phyloP scores from a whole-genome alignment of 2,797 vertebrate genomes.

The Myoxocephalus aenaeus region DNA sequence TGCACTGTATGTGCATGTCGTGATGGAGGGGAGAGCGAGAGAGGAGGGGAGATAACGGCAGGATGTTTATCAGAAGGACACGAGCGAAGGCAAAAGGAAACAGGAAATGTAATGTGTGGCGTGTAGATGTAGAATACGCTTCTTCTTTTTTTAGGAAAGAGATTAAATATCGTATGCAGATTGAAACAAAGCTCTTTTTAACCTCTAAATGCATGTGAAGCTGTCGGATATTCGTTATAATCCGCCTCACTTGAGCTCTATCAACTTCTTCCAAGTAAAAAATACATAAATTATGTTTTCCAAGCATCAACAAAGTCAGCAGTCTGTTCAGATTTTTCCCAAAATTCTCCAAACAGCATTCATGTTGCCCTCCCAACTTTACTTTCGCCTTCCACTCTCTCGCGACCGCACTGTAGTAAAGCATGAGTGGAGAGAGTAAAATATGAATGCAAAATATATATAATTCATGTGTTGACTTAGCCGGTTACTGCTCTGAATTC shows the following conservation, averaged over 20 bases:
- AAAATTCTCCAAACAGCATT: background rate
- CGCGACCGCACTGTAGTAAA: background rate
- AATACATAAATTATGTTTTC: no score
- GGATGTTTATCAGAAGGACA: background rate
- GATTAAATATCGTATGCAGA: background rate
- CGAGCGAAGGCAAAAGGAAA: background rate
- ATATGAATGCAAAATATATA: conserved; percentile 18
- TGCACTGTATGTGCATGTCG: background rate
- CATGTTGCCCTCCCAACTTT: background rate
- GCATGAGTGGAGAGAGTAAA: conserved; percentile 6
- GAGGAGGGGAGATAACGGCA: background rate
- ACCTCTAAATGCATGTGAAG: conserved; percentile 5
- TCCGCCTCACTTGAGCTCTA: background rate
- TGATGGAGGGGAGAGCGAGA: background rate
- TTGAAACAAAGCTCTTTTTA: conserved; percentile 10
- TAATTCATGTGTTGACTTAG: conserved; percentile 24
- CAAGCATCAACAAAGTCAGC: no score
- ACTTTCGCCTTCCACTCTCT: background rate
- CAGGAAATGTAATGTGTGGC: background rate
- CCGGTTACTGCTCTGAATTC: conserved; percentile 8
- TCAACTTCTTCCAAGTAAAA: background rate
- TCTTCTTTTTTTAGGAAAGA: background rate
- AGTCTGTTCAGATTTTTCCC: no score
- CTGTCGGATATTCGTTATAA: conserved; percentile 5
- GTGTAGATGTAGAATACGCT: background rate